phyloP scores from a whole-genome alignment of 2,888 invertebrate genomes.

The Gordius sp. region DNA sequence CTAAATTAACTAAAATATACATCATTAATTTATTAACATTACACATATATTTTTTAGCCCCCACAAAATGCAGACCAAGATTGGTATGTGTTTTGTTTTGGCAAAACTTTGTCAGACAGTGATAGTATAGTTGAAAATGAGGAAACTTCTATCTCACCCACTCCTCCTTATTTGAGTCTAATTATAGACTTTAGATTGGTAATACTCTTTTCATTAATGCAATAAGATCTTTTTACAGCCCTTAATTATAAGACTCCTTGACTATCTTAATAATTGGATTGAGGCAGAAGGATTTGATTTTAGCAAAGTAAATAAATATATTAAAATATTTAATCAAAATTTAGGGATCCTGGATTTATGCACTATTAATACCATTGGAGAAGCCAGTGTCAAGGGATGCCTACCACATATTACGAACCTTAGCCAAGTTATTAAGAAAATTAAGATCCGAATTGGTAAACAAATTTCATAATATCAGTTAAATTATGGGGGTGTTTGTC shows the following conservation, averaged over 20 bases:
- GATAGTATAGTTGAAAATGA: neutral
- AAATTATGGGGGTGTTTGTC: no score
- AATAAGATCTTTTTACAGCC: neutral
- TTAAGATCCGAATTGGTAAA: conserved; percentile 10
- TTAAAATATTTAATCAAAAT: neutral
- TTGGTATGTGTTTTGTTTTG: conserved; percentile 12
- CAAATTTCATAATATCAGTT: no score
- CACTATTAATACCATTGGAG: neutral
- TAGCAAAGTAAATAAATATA: conserved; percentile 1
- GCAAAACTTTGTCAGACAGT: neutral
- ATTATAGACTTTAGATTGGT: neutral
- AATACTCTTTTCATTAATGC: neutral
- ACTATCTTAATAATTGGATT: neutral
- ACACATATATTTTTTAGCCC: neutral
- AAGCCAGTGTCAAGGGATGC: conserved; percentile 7
- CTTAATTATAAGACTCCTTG: neutral
- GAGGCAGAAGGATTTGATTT: conserved; percentile 11
- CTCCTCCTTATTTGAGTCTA: neutral
- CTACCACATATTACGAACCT: neutral
- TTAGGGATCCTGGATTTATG: conserved; percentile 14
- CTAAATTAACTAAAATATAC: no score
- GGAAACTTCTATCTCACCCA: neutral
- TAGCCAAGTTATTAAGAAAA: conserved; percentile 14
- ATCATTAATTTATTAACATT: no score
- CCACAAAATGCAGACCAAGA: neutral